Conservation (phyloP, 2,113 vertebrate species). For the Patagioenas fasciata region DNA sequence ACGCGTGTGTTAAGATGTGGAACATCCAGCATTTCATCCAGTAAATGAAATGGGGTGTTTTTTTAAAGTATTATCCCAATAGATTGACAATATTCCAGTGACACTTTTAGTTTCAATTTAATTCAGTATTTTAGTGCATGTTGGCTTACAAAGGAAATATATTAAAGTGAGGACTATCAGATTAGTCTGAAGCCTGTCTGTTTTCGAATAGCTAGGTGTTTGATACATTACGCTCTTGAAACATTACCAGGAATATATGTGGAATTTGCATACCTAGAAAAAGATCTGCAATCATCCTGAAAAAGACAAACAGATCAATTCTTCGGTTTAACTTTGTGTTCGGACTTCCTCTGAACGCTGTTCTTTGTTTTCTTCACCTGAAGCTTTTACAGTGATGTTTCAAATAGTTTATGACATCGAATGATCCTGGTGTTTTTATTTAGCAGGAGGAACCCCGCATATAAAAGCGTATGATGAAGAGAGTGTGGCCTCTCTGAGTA, state of each 20-base stretch:
- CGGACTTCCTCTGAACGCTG: background rate
- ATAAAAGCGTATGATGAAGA: slow-evolving; percentile 96
- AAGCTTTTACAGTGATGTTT: background rate
- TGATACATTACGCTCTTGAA: background rate
- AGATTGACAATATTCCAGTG: background rate
- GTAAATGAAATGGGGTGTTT: background rate
- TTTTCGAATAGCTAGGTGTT: background rate
- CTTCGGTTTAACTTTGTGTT: background rate
- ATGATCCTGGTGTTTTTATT: slow-evolving; percentile 36
- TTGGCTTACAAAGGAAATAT: background rate
- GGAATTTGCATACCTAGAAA: background rate
- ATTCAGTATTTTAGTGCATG: background rate
- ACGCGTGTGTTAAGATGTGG: fast-evolving
- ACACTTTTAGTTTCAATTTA: background rate
- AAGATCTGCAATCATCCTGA: background rate
- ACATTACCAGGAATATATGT: background rate
- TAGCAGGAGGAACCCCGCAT: slow-evolving; percentile 78
- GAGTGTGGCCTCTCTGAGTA: slow-evolving; percentile 91
- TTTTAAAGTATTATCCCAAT: background rate
- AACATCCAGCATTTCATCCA: background rate
- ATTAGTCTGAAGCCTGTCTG: background rate
- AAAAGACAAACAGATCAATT: background rate
- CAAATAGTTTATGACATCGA: background rate
- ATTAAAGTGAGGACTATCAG: background rate
- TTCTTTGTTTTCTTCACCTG: background rate